A percentile compares a stretch with the other conserved stretches of the same genome.
phyloP scores from a whole-genome alignment of 1,140 invertebrate genomes.

The Sogatella furcifera region DNA sequence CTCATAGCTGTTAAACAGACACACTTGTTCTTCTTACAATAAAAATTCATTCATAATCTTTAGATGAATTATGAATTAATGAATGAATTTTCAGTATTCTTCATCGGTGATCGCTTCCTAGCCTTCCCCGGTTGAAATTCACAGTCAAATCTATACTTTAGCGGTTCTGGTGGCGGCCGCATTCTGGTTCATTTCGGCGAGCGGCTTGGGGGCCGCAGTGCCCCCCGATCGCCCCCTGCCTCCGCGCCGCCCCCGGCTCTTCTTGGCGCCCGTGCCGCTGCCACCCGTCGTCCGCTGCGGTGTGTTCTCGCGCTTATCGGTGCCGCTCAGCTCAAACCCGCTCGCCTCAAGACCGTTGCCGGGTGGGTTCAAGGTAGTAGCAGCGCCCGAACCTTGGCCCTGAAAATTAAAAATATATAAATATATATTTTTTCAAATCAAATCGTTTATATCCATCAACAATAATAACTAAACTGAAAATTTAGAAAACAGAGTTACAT shows the following conservation, averaged over 20 bases:
- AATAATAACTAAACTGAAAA: too few species aligned
- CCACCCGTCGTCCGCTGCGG: conserved; percentile 35
- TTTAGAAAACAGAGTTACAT: too few species aligned
- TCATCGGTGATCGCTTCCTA: too few species aligned
- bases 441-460: too few species aligned
- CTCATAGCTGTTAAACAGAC: too few species aligned
- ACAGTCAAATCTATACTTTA: too few species aligned
- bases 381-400: conserved; percentile 25
- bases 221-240: conserved; percentile 20
- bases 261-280: conserved; percentile 38
- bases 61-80: too few species aligned
- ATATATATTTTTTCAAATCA: not conserved
- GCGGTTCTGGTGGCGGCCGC: not conserved
- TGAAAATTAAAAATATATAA: not conserved
- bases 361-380: conserved; percentile 30
- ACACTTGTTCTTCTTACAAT: too few species aligned
- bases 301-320: conserved; percentile 43
- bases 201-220: conserved; percentile 9
- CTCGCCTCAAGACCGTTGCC: conserved; percentile 38
- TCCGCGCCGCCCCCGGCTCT: conserved; percentile 38
- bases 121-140: too few species aligned
- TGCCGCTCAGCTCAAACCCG: conserved; percentile 36
- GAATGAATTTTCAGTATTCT: too few species aligned
- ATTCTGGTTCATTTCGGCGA: conserved; percentile 18
- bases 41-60: too few species aligned